Evolutionary conservation across 2,888 invertebrate species (phyloP).

Genomic region (Philaethria dido): DNA sequence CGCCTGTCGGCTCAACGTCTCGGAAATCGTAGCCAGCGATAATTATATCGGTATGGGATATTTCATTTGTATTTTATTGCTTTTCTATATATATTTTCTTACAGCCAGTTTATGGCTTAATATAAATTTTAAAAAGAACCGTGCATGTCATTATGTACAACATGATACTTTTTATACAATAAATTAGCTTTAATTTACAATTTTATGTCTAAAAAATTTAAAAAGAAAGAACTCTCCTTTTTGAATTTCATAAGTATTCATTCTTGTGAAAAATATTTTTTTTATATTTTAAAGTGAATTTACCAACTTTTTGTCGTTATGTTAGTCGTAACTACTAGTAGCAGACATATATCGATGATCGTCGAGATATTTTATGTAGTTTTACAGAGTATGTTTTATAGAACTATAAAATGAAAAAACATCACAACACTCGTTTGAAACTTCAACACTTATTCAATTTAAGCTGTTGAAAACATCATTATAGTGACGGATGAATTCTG

Average conservation of each 20-base stretch:
- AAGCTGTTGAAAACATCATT: constrained; percentile 38
- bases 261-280: too few relatives aligned
- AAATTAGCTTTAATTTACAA: too few relatives aligned
- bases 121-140: background rate
- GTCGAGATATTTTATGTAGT: background rate
- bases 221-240: too few relatives aligned
- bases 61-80: background rate
- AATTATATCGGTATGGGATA: constrained; percentile 89
- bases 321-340: too few relatives aligned
- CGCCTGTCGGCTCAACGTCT: constrained; percentile 93
- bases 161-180: too few relatives aligned
- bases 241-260: too few relatives aligned
- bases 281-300: too few relatives aligned
- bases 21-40: constrained; percentile 90
- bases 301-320: too few relatives aligned
- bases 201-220: too few relatives aligned
- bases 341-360: too few relatives aligned
- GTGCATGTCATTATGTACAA: too few relatives aligned
- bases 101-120: too few relatives aligned
- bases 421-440: background rate
- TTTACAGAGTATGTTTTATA: background rate
- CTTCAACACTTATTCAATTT: constrained; percentile 28
- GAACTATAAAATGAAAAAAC: background rate
- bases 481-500: constrained; percentile 39
- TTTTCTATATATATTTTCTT: background rate